Conservation (phyloP, 1,140 invertebrate species). For the Atta colombica region DNA sequence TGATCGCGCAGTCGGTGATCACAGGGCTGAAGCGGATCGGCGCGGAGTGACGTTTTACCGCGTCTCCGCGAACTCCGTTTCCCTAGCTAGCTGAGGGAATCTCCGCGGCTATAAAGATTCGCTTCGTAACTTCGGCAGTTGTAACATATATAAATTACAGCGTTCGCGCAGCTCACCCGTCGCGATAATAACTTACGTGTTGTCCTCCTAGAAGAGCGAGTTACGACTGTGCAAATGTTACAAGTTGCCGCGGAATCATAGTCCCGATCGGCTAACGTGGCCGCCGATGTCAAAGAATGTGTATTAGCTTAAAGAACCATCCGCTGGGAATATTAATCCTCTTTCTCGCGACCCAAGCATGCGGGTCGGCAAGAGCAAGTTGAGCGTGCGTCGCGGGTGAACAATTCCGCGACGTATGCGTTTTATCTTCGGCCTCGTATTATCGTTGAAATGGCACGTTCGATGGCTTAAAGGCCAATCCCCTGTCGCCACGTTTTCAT, state of each 20-base stretch:
- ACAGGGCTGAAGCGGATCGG: slow-evolving; percentile 42
- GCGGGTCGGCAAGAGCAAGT: slow-evolving; percentile 8
- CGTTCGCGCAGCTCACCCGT: slow-evolving; percentile 41
- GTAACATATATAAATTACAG: slow-evolving; percentile 74
- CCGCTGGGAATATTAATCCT: slow-evolving; percentile 34
- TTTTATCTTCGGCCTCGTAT: slow-evolving; percentile 15
- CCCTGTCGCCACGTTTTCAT: not conserved
- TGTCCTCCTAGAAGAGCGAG: slow-evolving; percentile 66
- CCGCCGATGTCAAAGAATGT: not conserved
- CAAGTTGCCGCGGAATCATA: slow-evolving; percentile 52
- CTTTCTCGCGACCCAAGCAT: not conserved
- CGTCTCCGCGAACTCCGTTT: slow-evolving; percentile 5
- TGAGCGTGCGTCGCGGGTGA: not conserved
- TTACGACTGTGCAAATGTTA: slow-evolving; percentile 61
- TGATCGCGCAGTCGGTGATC: slow-evolving; percentile 60
- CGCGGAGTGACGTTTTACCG: slow-evolving; percentile 47
- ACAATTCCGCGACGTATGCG: slow-evolving; percentile 27
- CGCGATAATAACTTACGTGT: slow-evolving; percentile 63
- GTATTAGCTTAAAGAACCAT: not conserved
- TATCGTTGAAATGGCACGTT: slow-evolving; percentile 37
- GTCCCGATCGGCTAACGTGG: not conserved
- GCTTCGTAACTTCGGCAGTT: slow-evolving; percentile 72
- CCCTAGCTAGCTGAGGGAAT: not conserved
- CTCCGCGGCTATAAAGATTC: slow-evolving; percentile 58
- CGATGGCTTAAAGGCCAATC: slow-evolving; percentile 21